Evolutionary conservation across 1,140 invertebrate genomes (phyloP).

Genomic region (Mactra quadrangularis): DNA sequence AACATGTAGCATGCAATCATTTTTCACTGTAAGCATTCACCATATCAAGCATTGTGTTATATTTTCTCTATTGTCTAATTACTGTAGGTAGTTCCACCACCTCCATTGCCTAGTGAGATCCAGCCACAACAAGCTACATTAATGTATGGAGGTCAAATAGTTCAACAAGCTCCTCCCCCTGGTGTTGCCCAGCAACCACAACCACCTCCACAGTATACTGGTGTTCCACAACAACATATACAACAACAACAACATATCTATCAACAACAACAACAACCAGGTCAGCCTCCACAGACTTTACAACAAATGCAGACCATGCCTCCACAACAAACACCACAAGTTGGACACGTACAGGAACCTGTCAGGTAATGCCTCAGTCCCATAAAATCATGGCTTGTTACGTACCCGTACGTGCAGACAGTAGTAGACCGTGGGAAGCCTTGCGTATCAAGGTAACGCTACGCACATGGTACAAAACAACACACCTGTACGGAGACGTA

Average conservation of each 20-base stretch:
- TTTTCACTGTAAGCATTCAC: too few relatives aligned
- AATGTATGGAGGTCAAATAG: constrained; percentile 14
- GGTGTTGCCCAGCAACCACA: constrained; percentile 30
- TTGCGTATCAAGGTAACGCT: too few relatives aligned
- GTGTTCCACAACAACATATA: constrained; percentile 15
- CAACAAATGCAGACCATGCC: constrained; percentile 37
- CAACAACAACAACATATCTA: constrained; percentile 35
- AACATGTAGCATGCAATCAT: too few relatives aligned
- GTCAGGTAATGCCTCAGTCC: constrained; percentile 44
- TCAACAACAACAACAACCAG: constrained; percentile 34
- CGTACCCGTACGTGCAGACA: too few relatives aligned
- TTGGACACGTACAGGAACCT: constrained; percentile 34
- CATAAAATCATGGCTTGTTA: too few relatives aligned
- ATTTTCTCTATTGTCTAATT: too few relatives aligned
- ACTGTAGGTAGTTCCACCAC: too few relatives aligned
- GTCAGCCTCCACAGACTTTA: constrained; percentile 35
- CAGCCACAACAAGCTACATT: constrained; percentile 22
- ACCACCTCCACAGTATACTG: constrained; percentile 15
- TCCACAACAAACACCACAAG: constrained; percentile 29
- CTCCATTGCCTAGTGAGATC: background rate
- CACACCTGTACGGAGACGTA: too few relatives aligned
- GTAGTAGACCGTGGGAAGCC: too few relatives aligned
- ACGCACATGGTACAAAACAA: too few relatives aligned
- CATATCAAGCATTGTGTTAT: too few relatives aligned
- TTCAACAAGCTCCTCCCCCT: constrained; percentile 35